Conservation (phyloP, 2,113 vertebrate species). For the Passerina amoena region DNA sequence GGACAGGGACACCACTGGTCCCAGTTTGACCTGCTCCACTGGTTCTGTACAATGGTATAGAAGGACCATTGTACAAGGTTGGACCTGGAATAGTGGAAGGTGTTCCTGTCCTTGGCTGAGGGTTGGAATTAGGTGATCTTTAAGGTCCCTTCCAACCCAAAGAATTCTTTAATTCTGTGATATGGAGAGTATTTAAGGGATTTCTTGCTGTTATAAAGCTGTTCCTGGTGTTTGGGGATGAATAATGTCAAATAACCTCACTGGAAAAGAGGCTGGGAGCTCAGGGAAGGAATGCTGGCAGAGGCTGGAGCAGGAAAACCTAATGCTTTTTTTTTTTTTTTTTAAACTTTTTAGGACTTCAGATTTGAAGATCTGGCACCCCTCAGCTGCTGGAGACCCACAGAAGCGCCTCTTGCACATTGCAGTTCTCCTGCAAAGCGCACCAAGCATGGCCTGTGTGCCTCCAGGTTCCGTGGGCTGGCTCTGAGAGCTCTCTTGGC, state of each 20-base stretch:
- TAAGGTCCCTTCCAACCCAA: neutral
- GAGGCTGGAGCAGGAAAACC: neutral
- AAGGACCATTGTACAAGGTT: neutral
- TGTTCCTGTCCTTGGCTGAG: neutral
- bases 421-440: neutral
- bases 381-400: neutral
- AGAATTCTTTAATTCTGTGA: neutral
- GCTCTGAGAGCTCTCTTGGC: neutral
- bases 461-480: neutral
- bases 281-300: neutral
- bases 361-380: neutral
- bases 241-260: neutral
- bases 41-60: rapidly evolving
- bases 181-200: neutral
- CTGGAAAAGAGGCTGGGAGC: neutral
- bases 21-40: neutral
- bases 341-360: neutral
- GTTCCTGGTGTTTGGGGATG: neutral
- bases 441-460: neutral
- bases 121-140: neutral
- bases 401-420: rapidly evolving
- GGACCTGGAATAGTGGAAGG: neutral
- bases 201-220: neutral
- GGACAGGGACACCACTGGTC: neutral
- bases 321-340: neutral